Conservation (phyloP, 1,140 invertebrate species). For the Nasonia giraulti region DNA sequence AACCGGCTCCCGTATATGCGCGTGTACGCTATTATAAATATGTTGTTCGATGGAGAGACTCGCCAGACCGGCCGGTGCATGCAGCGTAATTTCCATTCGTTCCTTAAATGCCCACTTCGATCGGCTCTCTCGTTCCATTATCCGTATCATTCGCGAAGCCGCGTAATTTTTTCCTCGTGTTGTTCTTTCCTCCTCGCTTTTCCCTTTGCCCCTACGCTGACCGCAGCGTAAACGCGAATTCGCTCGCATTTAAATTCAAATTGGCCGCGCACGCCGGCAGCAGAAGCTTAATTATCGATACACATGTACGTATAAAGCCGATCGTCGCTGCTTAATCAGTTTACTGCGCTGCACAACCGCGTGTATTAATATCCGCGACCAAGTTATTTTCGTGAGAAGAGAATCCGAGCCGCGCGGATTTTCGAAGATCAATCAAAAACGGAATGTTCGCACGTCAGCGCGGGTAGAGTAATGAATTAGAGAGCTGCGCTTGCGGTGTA, state of each 20-base stretch:
- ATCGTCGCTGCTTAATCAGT: neutral
- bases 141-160: constrained; percentile 48
- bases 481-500: too few relatives aligned
- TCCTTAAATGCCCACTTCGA: constrained; percentile 51
- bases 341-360: neutral
- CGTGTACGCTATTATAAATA: constrained; percentile 45
- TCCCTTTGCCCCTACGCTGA: neutral
- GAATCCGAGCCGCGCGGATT: too few relatives aligned
- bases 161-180: constrained; percentile 14
- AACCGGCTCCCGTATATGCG: constrained; percentile 33
- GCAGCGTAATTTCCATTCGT: constrained; percentile 52
- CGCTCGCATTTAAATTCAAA: constrained; percentile 51
- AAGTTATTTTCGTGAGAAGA: neutral
- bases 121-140: constrained; percentile 46
- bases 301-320: neutral
- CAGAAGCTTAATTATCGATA: constrained; percentile 43
- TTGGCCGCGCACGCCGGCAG: constrained; percentile 25
- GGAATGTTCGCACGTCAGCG: too few relatives aligned
- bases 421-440: too few relatives aligned
- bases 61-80: constrained; percentile 38
- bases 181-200: neutral
- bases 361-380: neutral
- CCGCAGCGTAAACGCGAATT: constrained; percentile 44
- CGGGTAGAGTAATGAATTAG: too few relatives aligned
- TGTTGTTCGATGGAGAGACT: constrained; percentile 30